phyloP scores from a whole-genome alignment of 1,140 invertebrate species.

The Atta cephalotes region DNA sequence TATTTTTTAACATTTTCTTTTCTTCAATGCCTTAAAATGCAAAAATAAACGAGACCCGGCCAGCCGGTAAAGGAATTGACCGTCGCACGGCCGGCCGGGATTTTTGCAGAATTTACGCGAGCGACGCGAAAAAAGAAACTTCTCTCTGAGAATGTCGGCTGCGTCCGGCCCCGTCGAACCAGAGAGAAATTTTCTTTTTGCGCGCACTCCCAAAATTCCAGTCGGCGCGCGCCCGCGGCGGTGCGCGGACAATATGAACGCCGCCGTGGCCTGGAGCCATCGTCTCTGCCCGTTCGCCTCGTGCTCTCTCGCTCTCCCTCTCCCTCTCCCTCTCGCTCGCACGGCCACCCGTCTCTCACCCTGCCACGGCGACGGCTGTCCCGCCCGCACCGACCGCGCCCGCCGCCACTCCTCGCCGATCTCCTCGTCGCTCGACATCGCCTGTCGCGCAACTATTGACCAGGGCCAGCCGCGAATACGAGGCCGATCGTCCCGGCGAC shows the following conservation, averaged over 20 bases:
- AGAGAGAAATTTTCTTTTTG: slow-evolving; percentile 81
- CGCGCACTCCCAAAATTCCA: slow-evolving; percentile 68
- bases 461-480: background rate
- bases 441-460: slow-evolving; percentile 66
- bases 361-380: slow-evolving; percentile 55
- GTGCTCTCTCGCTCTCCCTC: slow-evolving; percentile 64
- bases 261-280: slow-evolving; percentile 80
- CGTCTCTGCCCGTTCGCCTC: slow-evolving; percentile 83
- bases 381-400: slow-evolving; percentile 72
- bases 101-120: slow-evolving; percentile 75
- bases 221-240: slow-evolving; percentile 22
- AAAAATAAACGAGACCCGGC: slow-evolving; percentile 84
- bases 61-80: slow-evolving; percentile 78
- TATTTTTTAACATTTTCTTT: slow-evolving; percentile 85
- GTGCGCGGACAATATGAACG: slow-evolving; percentile 76
- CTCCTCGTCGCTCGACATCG: slow-evolving; percentile 46
- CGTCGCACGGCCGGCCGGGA: slow-evolving; percentile 46
- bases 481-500: background rate
- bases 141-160: slow-evolving; percentile 76
- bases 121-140: slow-evolving; percentile 74
- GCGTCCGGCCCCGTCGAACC: background rate
- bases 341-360: slow-evolving; percentile 56
- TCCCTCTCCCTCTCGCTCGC: background rate
- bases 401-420: slow-evolving; percentile 40
- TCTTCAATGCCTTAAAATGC: slow-evolving; percentile 85